A percentile compares a stretch with the other conserved stretches of the same genome.
phyloP scores from a whole-genome alignment of 1,140 invertebrate genomes.

The Ceratosolen fusciceps region DNA sequence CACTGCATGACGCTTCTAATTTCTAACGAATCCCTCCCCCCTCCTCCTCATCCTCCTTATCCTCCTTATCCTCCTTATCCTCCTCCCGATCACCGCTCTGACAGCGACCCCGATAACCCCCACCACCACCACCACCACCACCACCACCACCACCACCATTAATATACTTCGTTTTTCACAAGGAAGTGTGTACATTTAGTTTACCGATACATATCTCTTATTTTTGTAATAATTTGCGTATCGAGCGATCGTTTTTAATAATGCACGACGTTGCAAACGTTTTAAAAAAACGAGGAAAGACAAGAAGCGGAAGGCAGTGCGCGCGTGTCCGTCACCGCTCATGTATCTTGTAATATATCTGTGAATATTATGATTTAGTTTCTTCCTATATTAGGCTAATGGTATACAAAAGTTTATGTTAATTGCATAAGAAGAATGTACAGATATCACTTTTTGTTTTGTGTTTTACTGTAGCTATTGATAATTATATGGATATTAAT shows the following conservation, averaged over 20 bases:
- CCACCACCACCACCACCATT: no score
- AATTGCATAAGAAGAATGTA: conserved; percentile 70
- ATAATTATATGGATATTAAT: conserved; percentile 74
- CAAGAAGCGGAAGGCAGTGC: conserved; percentile 55
- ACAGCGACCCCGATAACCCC: no score
- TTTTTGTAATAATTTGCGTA: conserved; percentile 39
- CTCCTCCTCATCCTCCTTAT: conserved; percentile 40
- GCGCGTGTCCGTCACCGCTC: conserved; percentile 60
- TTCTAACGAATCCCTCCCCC: conserved; percentile 8
- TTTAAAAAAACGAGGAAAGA: conserved; percentile 20
- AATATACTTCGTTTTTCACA: no score
- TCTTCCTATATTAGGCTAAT: conserved; percentile 71
- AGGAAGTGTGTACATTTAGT: conserved; percentile 36
- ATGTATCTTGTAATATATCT: conserved; percentile 72
- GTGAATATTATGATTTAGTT: conserved; percentile 73
- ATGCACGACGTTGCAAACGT: conserved; percentile 30
- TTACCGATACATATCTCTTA: conserved; percentile 38
- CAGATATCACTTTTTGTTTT: conserved; percentile 73
- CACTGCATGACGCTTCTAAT: conserved; percentile 51
- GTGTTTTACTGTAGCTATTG: conserved; percentile 73
- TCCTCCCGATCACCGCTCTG: no score
- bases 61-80: no score
- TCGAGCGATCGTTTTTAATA: conserved; percentile 8
- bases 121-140: no score
- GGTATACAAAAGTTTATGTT: conserved; percentile 70